Percentiles rank a stretch among this genome's conserved stretches.
These are phyloP conservation scores for Burhinus oedicnemus DNA, from an alignment of 2,113 vertebrate species.

Conservation along the genomic window DNA sequence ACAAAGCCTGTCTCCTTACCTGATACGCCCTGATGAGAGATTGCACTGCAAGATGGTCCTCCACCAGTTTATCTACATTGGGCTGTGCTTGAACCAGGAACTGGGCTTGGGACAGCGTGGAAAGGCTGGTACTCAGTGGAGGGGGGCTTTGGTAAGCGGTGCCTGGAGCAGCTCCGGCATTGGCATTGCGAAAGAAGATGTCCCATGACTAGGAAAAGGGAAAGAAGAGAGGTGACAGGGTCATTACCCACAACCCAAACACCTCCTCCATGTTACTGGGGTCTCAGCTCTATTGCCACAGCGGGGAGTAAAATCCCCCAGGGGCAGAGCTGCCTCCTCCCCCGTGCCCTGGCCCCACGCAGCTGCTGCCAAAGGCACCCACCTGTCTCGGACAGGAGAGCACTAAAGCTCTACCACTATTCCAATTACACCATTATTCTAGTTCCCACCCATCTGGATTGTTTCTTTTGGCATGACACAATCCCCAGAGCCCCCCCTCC, in stretches of 20 bases:
- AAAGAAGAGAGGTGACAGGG: not conserved
- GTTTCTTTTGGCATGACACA: not conserved
- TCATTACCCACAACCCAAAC: not conserved
- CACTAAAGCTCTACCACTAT: not conserved
- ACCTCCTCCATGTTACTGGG: not conserved
- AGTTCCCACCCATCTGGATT: not conserved
- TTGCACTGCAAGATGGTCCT: slow-evolving; percentile 92
- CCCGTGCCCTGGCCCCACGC: not conserved
- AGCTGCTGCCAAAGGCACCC: not conserved
- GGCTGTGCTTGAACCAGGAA: slow-evolving; percentile 78
- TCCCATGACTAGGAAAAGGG: slow-evolving; percentile 89
- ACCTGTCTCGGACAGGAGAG: not conserved
- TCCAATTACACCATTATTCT: not conserved
- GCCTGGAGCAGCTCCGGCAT: slow-evolving; percentile 87
- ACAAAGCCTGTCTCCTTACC: slow-evolving; percentile 70
- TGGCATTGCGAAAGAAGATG: slow-evolving; percentile 90
- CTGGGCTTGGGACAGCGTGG: slow-evolving; percentile 67
- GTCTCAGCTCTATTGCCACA: not conserved
- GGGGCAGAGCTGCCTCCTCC: not conserved
- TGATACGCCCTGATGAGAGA: slow-evolving; percentile 95
- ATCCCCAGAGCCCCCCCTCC: not conserved
- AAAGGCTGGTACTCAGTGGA: slow-evolving; percentile 71
- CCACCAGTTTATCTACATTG: slow-evolving; percentile 89
- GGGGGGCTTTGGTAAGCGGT: slow-evolving; percentile 88
- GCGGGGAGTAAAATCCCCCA: rapidly evolving